Conservation (phyloP, 2,113 vertebrate species). For the Chascanopsetta lugubris region DNA sequence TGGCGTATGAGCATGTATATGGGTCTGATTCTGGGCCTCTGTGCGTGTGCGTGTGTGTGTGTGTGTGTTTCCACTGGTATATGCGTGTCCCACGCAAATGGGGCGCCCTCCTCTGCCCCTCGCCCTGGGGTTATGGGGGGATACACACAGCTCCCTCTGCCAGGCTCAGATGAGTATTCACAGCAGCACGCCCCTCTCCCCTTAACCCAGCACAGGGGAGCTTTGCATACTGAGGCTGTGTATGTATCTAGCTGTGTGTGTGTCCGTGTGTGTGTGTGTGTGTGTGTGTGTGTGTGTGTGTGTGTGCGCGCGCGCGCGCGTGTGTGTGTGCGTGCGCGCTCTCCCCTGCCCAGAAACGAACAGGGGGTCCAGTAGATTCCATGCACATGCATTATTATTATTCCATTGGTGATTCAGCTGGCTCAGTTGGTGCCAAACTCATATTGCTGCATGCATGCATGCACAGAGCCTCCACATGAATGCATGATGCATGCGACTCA, state of each 20-base stretch:
- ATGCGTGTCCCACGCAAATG: constrained; percentile 73
- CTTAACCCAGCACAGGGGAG: constrained; percentile 72
- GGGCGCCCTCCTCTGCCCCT: constrained; percentile 64
- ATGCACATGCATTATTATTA: constrained; percentile 68
- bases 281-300: constrained; percentile 20
- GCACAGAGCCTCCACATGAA: constrained; percentile 42
- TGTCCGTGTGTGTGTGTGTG: constrained; percentile 34
- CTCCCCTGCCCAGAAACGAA: constrained; percentile 54
- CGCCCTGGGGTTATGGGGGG: constrained; percentile 75
- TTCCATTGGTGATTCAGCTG: constrained; percentile 62
- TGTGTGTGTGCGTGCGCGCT: constrained; percentile 14
- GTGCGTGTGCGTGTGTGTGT: constrained; percentile 37
- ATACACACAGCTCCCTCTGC: constrained; percentile 71
- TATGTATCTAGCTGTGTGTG: constrained; percentile 52
- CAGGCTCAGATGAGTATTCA: constrained; percentile 80
- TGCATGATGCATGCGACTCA: constrained; percentile 26
- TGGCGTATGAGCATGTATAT: constrained; percentile 46
- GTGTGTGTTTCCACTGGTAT: constrained; percentile 65
- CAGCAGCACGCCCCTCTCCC: constrained; percentile 73
- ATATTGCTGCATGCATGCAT: constrained; percentile 47
- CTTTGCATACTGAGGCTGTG: constrained; percentile 76
- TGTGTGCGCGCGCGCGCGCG: constrained; percentile 11
- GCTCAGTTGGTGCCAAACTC: constrained; percentile 53
- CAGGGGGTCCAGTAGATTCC: constrained; percentile 68
- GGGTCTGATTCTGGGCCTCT: constrained; percentile 48